Base-by-base conservation (phyloP, 2,797 vertebrate species). In the Prunella strophiata region DNA sequence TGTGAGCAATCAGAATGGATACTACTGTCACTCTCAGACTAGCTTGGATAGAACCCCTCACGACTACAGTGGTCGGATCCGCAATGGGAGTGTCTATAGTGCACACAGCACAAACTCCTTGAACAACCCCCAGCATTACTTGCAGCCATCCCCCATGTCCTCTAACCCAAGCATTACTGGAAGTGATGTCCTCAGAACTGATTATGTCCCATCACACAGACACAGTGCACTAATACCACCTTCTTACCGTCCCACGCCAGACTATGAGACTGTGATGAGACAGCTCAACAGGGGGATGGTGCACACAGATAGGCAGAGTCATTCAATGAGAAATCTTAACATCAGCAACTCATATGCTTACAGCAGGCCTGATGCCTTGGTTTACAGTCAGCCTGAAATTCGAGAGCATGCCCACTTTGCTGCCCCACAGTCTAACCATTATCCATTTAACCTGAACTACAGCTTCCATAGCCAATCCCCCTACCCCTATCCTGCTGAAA, bases 341-440 rank as follows among this genome's bases (percentile, higher is more conserved):
- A 99, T 99, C 8, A 98, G 99, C 68, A 99, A 98, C 96, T 99
- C 99, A 0, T 99, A 99, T 5, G 99, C 99, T 16, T 99, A 99
- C 97, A 99, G 99, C 96, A 97, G 99, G 88, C 99, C 99, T 0
- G 99, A 99, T 66, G 98, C 99, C 29, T 98, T 99, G 54, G 99
- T 99, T 77, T 99, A 99, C 97, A 99, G 99, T 96, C 99, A 99
- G 70, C 99, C 99, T 4, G 99, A 99, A 96, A 99, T 99, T 76
- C 98, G 99, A n/a, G 99, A 99, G 85, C 99, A 99, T 10, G 96
- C 96, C 20, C 98, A 97, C 25, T 93, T 98, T 1, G 15, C 97
- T 57, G 97, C 98, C 9, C 98, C 98, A 0, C 98, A 97, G 12
- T 97, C 98, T n/a, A 98, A 98, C 68, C 99, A 98, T 91, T 99